These are phyloP conservation scores for Drosophila subobscura DNA, from an alignment of 1,140 invertebrate species.

Conservation along the genomic window DNA sequence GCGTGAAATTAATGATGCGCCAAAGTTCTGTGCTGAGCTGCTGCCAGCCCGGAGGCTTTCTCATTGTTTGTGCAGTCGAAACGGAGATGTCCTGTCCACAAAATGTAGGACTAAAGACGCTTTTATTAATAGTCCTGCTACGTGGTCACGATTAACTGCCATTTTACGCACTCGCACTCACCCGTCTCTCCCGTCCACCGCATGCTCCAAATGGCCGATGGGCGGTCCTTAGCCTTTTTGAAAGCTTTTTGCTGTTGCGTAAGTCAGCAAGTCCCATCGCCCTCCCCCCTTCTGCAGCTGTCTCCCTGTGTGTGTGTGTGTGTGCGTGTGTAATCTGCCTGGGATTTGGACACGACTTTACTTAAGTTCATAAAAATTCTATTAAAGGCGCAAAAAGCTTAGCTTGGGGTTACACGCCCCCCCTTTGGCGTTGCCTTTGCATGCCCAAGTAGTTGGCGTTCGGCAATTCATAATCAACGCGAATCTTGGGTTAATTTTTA, in stretches of 20 bases:
- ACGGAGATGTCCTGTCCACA: conserved; percentile 76
- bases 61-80: conserved; percentile 59
- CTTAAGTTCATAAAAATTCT: conserved; percentile 81
- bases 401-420: conserved; percentile 27
- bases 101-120: conserved; percentile 78
- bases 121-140: conserved; percentile 81
- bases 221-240: conserved; percentile 70
- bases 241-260: conserved; percentile 81
- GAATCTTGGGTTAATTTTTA: not conserved
- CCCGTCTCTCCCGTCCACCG: conserved; percentile 6
- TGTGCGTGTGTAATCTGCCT: conserved; percentile 65
- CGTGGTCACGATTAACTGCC: conserved; percentile 80
- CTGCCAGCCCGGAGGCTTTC: conserved; percentile 18
- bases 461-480: conserved; percentile 36
- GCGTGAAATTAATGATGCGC: conserved; percentile 80
- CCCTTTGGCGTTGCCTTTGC: conserved; percentile 3
- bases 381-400: conserved; percentile 64
- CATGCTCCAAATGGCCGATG: conserved; percentile 17
- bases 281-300: not conserved
- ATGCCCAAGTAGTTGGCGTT: conserved; percentile 37
- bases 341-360: conserved; percentile 80
- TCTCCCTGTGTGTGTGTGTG: conserved; percentile 28
- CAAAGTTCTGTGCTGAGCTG: conserved; percentile 51
- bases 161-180: conserved; percentile 73
- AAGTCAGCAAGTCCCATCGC: conserved; percentile 68